Percentiles rank a stretch among this genome's conserved stretches.
Conservation (phyloP, 2,888 invertebrate species). For the Deroplatys truncata region DNA sequence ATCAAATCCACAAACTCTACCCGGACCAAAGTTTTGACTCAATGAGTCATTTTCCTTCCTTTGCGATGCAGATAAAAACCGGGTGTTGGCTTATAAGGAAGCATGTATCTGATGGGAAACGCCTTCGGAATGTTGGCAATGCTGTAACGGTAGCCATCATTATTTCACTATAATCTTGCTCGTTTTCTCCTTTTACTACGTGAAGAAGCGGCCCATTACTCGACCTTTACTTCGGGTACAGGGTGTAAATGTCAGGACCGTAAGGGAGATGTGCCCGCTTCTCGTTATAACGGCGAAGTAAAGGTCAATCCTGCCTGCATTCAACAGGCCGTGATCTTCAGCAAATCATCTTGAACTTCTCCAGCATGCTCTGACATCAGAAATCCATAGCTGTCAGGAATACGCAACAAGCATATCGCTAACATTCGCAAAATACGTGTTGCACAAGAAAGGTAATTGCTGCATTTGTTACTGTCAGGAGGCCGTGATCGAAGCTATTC, state of each 20-base stretch:
- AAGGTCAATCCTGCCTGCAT: not conserved
- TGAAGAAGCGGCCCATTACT: not conserved
- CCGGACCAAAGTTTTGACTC: too few relatives aligned
- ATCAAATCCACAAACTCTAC: too few relatives aligned
- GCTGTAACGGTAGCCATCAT: not conserved
- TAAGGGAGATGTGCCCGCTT: not conserved
- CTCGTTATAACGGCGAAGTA: not conserved
- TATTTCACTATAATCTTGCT: not conserved
- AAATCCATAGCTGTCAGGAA: not conserved
- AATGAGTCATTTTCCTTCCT: too few relatives aligned
- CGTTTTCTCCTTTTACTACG: not conserved
- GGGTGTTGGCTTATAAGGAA: not conserved
- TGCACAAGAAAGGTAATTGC: not conserved
- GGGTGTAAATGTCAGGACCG: not conserved
- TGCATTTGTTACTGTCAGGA: not conserved
- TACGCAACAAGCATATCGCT: not conserved
- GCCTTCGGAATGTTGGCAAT: not conserved
- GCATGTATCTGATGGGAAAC: not conserved
- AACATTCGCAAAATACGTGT: not conserved
- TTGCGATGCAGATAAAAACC: too few relatives aligned
- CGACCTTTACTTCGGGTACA: not conserved
- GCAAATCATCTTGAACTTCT: not conserved
- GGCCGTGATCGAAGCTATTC: not conserved
- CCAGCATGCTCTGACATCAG: not conserved
- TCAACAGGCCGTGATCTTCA: not conserved